A percentile compares a stretch with the other conserved stretches of the same genome.
Conservation (phyloP, 2,797 vertebrate genomes). For the Taenioides sp. region DNA sequence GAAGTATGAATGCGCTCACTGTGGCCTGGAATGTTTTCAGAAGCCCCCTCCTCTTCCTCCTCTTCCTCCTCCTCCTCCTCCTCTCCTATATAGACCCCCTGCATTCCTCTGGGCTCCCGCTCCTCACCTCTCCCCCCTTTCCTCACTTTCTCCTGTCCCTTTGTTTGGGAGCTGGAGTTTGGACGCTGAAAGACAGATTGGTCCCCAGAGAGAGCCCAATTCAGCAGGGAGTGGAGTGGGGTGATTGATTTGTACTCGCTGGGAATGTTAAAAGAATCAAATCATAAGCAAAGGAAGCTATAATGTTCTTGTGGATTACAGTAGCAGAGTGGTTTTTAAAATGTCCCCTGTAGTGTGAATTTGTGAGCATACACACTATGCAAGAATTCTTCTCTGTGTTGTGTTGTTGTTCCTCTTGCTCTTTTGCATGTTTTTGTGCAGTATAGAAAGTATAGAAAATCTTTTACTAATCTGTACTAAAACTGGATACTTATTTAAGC, state of each 20-base stretch:
- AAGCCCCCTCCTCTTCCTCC: constrained; percentile 29
- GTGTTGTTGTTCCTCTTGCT: too few species aligned
- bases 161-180: constrained; percentile 37
- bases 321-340: not conserved
- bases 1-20: constrained; percentile 60
- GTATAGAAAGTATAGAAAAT: too few species aligned
- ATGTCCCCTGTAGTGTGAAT: too few species aligned
- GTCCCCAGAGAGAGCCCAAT: constrained; percentile 17
- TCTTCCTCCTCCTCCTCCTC: constrained; percentile 20
- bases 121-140: constrained; percentile 23
- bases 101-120: constrained; percentile 64
- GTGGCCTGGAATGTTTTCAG: constrained; percentile 68
- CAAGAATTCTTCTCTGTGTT: too few species aligned
- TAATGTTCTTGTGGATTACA: not conserved
- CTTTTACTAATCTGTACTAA: too few species aligned
- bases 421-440: too few species aligned
- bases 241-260: constrained; percentile 28
- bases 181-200: constrained; percentile 30
- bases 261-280: not conserved
- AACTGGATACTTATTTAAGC: too few species aligned
- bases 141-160: constrained; percentile 27
- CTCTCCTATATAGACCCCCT: constrained; percentile 39
- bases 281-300: not conserved
- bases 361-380: too few species aligned
- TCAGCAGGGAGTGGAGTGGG: constrained; percentile 18